phyloP scores from a whole-genome alignment of 1,140 invertebrate genomes.

The Euborellia annulipes region DNA sequence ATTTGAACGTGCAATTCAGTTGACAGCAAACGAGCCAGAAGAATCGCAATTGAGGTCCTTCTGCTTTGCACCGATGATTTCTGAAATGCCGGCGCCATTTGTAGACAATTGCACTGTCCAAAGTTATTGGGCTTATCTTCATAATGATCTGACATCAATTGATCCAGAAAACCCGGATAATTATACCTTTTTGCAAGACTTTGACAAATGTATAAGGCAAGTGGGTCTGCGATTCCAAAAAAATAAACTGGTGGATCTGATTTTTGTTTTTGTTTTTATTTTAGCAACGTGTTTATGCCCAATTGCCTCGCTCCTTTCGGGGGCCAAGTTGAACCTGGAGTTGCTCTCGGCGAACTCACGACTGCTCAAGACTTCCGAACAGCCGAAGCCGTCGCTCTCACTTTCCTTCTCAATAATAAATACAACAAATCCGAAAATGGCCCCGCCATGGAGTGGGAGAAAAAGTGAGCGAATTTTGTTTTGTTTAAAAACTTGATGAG shows the following conservation, averaged over 20 bases:
- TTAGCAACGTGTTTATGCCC: conserved; percentile 39
- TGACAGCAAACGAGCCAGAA: too few relatives aligned
- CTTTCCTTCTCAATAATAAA: conserved; percentile 58
- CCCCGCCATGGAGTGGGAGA: conserved; percentile 61
- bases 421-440: conserved; percentile 32
- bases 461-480: conserved; percentile 24
- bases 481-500: too few relatives aligned
- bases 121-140: conserved; percentile 66
- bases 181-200: conserved; percentile 28
- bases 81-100: conserved; percentile 36
- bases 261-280: conserved; percentile 15
- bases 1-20: too few relatives aligned
- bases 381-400: conserved; percentile 39
- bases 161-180: too few relatives aligned
- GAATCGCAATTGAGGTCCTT: too few relatives aligned
- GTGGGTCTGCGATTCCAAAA: not conserved
- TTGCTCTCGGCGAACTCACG: conserved; percentile 47
- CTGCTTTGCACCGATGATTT: conserved; percentile 65
- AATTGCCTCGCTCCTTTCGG: conserved; percentile 66
- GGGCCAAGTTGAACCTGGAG: conserved; percentile 66
- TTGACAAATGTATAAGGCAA: conserved; percentile 23
- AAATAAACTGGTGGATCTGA: not conserved
- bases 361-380: too few relatives aligned
- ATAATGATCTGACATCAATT: conserved; percentile 32
- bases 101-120: conserved; percentile 58